phyloP scores from a whole-genome alignment of 2,797 vertebrate species.

The Buphagus erythrorhynchus region DNA sequence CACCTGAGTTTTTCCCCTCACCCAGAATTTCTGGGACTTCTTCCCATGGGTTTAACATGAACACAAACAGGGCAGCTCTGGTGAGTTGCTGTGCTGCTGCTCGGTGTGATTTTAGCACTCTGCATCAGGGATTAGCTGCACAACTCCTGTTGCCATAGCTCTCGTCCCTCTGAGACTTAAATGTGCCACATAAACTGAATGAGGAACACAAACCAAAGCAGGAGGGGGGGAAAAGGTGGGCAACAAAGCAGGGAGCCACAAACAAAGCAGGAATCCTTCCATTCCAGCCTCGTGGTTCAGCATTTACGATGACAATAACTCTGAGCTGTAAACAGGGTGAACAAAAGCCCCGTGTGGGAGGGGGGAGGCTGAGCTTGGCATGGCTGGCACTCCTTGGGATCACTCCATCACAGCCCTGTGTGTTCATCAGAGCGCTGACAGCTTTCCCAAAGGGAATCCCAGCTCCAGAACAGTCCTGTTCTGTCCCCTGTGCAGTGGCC shows the following conservation, averaged over 20 bases:
- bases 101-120: not conserved
- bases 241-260: not conserved
- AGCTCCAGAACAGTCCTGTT: not conserved
- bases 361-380: not conserved
- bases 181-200: not conserved
- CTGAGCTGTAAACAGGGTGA: slow-evolving; percentile 5
- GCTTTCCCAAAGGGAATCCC: not conserved
- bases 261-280: not conserved
- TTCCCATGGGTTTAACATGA: not conserved
- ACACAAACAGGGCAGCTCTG: not conserved
- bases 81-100: not conserved
- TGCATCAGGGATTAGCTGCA: slow-evolving; percentile 26
- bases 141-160: slow-evolving; percentile 67
- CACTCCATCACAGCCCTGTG: rapidly evolving
- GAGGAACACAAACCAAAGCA: not conserved
- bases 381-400: not conserved
- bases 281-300: not conserved
- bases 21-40: not conserved
- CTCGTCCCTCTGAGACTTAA: not conserved
- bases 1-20: not conserved
- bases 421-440: not conserved
- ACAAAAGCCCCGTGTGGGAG: slow-evolving; percentile 6
- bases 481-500: not conserved
- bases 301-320: not conserved
- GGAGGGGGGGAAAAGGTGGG: not conserved